Conservation (phyloP, 2,113 vertebrate genomes). For the Chamaea fasciata region DNA sequence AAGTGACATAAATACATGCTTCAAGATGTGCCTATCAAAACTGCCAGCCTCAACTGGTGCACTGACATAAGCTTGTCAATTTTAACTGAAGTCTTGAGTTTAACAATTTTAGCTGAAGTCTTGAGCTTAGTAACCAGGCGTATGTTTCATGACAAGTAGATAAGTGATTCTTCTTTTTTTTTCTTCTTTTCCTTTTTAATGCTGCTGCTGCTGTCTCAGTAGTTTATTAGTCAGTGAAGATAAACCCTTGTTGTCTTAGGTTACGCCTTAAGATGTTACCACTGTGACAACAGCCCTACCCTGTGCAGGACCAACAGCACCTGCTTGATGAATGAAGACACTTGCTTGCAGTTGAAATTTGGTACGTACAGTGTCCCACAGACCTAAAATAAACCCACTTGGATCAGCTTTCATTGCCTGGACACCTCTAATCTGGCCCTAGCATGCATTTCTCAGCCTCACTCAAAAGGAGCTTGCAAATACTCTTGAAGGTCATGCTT, state of each 20-base stretch:
- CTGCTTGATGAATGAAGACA: slow-evolving; percentile 15
- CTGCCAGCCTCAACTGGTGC: background rate
- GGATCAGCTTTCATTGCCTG: background rate
- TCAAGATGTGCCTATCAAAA: background rate
- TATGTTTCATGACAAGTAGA: background rate
- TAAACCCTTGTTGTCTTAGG: slow-evolving; percentile 14
- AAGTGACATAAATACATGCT: background rate
- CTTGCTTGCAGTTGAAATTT: slow-evolving; percentile 56
- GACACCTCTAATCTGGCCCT: background rate
- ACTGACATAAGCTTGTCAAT: background rate
- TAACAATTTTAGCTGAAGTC: background rate
- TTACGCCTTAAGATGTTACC: slow-evolving; percentile 51
- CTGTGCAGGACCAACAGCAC: slow-evolving; percentile 55
- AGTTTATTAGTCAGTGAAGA: background rate
- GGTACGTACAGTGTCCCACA: slow-evolving; percentile 22
- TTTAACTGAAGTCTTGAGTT: background rate
- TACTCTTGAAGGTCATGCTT: background rate
- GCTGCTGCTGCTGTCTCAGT: background rate
- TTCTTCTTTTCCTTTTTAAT: background rate
- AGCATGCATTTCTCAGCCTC: background rate
- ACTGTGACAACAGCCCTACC: slow-evolving; percentile 60
- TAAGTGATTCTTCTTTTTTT: background rate
- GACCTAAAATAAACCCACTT: background rate
- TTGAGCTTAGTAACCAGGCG: background rate
- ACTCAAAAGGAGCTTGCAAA: background rate